Conservation (phyloP, 2,797 vertebrate species). For the Pseudochirops corinnae region DNA sequence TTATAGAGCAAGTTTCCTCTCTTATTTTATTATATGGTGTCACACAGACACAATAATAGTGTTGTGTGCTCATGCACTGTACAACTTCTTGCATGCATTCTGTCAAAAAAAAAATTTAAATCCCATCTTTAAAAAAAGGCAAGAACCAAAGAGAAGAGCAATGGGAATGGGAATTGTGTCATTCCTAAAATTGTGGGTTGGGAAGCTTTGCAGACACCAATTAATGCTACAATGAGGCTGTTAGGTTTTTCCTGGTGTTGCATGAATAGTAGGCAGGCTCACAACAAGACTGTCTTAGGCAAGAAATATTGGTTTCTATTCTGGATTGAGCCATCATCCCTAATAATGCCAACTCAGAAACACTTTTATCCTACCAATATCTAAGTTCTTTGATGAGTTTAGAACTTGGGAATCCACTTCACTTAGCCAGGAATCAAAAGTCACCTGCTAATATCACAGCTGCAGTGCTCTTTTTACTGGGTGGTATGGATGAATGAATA, state of each 20-base stretch:
- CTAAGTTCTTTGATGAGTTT: not conserved
- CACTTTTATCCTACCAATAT: not conserved
- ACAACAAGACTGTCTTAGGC: not conserved
- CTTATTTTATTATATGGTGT: not conserved
- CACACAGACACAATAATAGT: conserved; percentile 45
- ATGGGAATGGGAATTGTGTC: not conserved
- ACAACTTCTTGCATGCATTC: conserved; percentile 76
- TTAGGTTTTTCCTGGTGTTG: not conserved
- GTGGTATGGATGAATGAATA: conserved; percentile 13
- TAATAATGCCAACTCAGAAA: not conserved
- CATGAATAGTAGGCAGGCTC: not conserved
- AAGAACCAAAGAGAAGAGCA: conserved; percentile 26
- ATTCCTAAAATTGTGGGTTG: not conserved
- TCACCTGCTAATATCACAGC: conserved; percentile 21
- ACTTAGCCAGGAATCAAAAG: conserved; percentile 24
- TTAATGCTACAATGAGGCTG: not conserved
- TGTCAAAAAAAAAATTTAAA: conserved; percentile 39
- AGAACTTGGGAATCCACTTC: conserved; percentile 26
- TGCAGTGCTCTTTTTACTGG: conserved; percentile 29
- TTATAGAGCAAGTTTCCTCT: not conserved
- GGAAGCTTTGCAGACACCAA: conserved; percentile 33
- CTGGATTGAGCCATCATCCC: not conserved
- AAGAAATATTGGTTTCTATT: not conserved
- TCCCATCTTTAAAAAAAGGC: conserved; percentile 34
- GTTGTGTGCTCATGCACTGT: conserved; percentile 76